phyloP scores from a whole-genome alignment of 53 echinoderm and acorn worm species.

The Holothuria scabra region DNA sequence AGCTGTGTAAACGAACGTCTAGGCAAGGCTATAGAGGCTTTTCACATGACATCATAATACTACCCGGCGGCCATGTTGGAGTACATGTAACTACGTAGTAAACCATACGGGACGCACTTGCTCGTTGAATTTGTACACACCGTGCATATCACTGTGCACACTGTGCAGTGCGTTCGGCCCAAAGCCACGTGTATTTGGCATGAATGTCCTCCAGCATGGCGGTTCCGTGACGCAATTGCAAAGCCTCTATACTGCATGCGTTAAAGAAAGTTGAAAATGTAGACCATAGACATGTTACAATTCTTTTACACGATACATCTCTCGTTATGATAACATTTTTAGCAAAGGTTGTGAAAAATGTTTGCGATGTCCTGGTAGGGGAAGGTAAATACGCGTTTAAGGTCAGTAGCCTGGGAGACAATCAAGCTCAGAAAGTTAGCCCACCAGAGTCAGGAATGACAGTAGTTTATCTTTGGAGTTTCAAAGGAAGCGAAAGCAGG shows the following conservation, averaged over 20 bases:
- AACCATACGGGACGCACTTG: too few species aligned
- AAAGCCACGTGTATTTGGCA: too few species aligned
- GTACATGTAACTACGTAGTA: too few species aligned
- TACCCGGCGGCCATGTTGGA: too few species aligned
- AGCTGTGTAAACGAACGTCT: not conserved
- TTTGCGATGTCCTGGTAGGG: not conserved
- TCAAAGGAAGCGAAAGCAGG: constrained; percentile 45
- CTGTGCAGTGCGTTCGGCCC: too few species aligned
- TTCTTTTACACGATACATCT: constrained; percentile 24
- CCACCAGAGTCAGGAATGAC: not conserved
- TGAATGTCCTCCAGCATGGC: too few species aligned
- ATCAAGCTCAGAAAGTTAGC: not conserved
- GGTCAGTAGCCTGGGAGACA: constrained; percentile 11
- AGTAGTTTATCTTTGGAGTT: constrained; percentile 39
- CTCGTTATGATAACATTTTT: constrained; percentile 5
- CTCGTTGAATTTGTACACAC: too few species aligned
- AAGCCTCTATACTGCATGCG: not conserved
- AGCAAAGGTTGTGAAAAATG: constrained; percentile 1
- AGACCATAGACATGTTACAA: not conserved
- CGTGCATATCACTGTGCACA: too few species aligned
- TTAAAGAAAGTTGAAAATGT: not conserved
- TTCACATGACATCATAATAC: too few species aligned
- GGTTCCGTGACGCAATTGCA: too few species aligned
- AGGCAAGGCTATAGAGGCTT: too few species aligned
- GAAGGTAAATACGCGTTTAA: not conserved